These are phyloP conservation scores for Clarias magur DNA, from an alignment of 2,113 vertebrate genomes.

Conservation along the genomic window DNA sequence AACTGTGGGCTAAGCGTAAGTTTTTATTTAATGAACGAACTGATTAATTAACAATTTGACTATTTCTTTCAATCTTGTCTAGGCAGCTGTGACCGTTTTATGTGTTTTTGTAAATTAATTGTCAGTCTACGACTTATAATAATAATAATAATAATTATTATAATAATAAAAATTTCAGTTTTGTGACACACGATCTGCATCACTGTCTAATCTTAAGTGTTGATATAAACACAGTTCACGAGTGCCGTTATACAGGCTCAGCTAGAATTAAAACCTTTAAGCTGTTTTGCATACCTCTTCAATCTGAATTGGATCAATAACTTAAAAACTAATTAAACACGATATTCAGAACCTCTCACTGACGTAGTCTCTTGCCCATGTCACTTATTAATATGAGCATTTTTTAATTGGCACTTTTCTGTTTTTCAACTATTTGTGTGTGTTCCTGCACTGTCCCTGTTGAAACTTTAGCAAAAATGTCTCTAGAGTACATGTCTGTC, in stretches of 20 bases:
- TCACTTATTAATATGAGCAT: no score
- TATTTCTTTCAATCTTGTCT: background rate
- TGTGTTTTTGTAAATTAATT: no score
- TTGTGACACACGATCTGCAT: background rate
- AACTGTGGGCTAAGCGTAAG: constrained; percentile 95
- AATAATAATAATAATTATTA: no score
- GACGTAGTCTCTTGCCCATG: no score
- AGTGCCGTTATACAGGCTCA: background rate
- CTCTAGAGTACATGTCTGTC: no score
- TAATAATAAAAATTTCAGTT: background rate
- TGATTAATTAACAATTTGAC: background rate
- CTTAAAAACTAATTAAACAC: no score
- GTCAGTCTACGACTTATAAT: background rate
- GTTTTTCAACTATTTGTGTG: no score
- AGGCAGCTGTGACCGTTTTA: background rate
- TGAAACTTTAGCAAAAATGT: no score
- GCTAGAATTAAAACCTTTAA: background rate
- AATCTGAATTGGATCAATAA: no score
- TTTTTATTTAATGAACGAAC: constrained; percentile 57
- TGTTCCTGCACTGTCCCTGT: no score
- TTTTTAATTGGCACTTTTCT: no score
- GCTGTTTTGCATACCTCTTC: background rate
- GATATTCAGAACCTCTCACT: no score
- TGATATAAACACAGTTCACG: background rate
- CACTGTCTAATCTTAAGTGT: background rate